Base-by-base conservation (phyloP, 2,888 invertebrate species). In the Brenthis hecate region DNA sequence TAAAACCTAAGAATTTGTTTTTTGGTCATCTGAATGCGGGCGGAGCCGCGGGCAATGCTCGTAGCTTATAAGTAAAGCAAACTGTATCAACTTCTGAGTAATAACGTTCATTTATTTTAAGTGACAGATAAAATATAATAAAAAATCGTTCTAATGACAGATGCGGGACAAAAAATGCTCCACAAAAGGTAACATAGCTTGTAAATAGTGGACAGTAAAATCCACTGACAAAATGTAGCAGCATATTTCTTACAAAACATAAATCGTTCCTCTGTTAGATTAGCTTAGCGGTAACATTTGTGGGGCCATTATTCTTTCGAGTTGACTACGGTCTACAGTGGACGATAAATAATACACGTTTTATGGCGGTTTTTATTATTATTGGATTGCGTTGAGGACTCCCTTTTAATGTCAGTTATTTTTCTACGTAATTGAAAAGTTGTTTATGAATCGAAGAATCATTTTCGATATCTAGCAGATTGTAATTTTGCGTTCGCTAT, bases 291-390 rank as follows among this genome's bases (percentile, higher is more conserved):
- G 82, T 78, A 75, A 80, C 78, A 77, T 79, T 81, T 76, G 80
- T 74, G 79, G 77, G 72, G 74, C 79, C 75, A 79, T 80, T 80
- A 80, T 78, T 79, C 76, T 78, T 75, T 68, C 70, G 76, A 78
- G 76, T 79, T 76, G 78, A 80, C 76, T 73, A 65, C 73, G 77
- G 78, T 73, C 74, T 68, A 69, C 71, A 66, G 74, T 75, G 74
- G 76, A 77, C 85, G 81, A 89, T 89, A 89, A 88, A 89, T 89
- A 89, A 86, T 87, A 86, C 81, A 83, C 78, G 80, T 85, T 87
- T 89, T 89, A 89, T 86, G 84, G 76, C 80, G 71, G 72, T 80
- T 87, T 90, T 90, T 89, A 89, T 87, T 88, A 85, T 87, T 87
- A 89, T 90, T 89, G 87, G 86, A 88, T 89, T 85, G 85, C 76